Evolutionary conservation across 2,888 invertebrate species (phyloP), one percentile per base, ranked within the genome.

Genomic region (Epinotia ramella): DNA sequence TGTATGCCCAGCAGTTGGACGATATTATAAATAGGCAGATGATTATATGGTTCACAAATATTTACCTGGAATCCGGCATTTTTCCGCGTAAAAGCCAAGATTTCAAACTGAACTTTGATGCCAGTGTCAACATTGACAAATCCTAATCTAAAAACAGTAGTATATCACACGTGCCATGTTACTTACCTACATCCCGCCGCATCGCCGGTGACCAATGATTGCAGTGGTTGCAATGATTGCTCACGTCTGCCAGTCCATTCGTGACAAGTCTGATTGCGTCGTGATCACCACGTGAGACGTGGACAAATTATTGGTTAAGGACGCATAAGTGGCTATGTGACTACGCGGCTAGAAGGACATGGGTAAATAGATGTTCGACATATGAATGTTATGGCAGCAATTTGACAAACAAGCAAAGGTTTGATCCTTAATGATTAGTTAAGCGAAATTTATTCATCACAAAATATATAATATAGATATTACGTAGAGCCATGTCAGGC

Each of bases 251-350:
- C 49, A 57, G 63, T 68, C 68, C 73, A 74, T 62, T 69, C 75
- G 75, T 59, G 75, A 70, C 75, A 70, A 60, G 59, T 68, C 20
- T 64, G 74, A 69, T 65, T 69, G 49, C 64, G 20, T 74, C 69
- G 74, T 70, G 74, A 69, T 33, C 46, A 18, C 56, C 24, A 62
- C n/a, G 44, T n/a, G 40, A 64, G 57, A 74, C 74, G 69, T 74
- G 73, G 69, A 74, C 64, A 74, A 74, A 74, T 70, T 64, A 70
- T 65, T 65, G 69, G 69, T 71, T 70, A 63, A 60, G 60, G 69
- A 65, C 44, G 46, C 33, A 56, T 59, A 28, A 44, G 65, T 65
- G 53, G 53, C 12, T 46, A 60, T 60, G 24, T 70, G 18, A 62
- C n/a, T 69, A n/a, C 44, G 24, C 16, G 46, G 6, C 6, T 2